Conservation (phyloP, 2,113 vertebrate genomes). For the Micronisus gabar region DNA sequence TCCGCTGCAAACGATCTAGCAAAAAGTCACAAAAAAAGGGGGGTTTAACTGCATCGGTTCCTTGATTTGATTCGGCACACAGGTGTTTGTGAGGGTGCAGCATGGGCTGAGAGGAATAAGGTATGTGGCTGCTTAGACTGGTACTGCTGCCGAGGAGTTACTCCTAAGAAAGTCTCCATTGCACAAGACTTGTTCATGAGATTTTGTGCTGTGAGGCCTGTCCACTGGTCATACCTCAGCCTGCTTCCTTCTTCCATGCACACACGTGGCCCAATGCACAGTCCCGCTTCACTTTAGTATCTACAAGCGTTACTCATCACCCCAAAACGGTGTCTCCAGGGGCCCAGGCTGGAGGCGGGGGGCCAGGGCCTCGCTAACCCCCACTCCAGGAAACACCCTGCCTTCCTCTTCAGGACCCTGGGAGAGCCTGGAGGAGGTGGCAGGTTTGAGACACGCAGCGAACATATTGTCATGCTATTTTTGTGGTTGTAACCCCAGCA, state of each 20-base stretch:
- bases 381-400: background rate
- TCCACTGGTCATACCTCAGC: background rate
- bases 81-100: background rate
- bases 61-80: background rate
- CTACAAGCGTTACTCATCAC: background rate
- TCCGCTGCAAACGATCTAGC: background rate
- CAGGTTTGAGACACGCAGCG: background rate
- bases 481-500: background rate
- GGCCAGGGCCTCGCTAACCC: background rate
- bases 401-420: background rate
- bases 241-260: background rate
- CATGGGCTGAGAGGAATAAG: background rate
- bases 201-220: background rate
- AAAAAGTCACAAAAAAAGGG: background rate
- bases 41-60: background rate
- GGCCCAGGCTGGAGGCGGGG: background rate
- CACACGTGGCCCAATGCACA: background rate
- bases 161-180: background rate
- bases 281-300: background rate
- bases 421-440: background rate
- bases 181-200: background rate
- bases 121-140: background rate
- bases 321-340: rapidly evolving
- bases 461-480: background rate
- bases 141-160: background rate